Evolutionary conservation across 2,888 invertebrate species (phyloP).

Genomic region (Dione juno): DNA sequence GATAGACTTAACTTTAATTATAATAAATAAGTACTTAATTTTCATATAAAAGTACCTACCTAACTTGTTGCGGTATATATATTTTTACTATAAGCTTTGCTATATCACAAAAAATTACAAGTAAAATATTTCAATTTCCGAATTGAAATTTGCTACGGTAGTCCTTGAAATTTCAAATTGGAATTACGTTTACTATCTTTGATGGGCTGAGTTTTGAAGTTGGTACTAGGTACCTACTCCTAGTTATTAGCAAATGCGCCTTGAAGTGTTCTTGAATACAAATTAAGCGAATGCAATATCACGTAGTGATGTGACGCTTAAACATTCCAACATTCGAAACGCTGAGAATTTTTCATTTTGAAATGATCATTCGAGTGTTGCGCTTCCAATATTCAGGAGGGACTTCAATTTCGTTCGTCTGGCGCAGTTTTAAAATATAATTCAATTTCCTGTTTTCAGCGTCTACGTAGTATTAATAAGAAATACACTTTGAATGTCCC

Average conservation of each 20-base stretch:
- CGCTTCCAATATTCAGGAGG: slow-evolving; percentile 44
- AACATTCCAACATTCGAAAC: slow-evolving; percentile 50
- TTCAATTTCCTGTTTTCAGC: slow-evolving; percentile 43
- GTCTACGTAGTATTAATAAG: slow-evolving; percentile 30
- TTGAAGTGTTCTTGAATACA: slow-evolving; percentile 70
- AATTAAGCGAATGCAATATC: slow-evolving; percentile 66
- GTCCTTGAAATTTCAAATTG: neutral
- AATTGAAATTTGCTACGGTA: neutral
- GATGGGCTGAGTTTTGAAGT: neutral
- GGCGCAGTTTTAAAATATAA: slow-evolving; percentile 43
- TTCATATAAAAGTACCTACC: neutral
- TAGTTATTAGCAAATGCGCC: slow-evolving; percentile 67
- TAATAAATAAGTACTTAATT: too few relatives aligned
- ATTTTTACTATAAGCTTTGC: too few relatives aligned
- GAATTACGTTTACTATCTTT: neutral
- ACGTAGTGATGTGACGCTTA: slow-evolving; percentile 42
- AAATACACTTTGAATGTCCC: slow-evolving; percentile 13
- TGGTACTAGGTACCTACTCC: neutral
- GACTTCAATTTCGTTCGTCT: slow-evolving; percentile 32
- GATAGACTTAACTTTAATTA: neutral
- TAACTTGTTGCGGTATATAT: too few relatives aligned
- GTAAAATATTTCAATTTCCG: neutral
- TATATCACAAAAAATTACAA: neutral
- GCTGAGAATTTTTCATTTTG: slow-evolving; percentile 70
- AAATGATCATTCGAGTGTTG: slow-evolving; percentile 60